Base-by-base conservation (phyloP, 2,797 vertebrate species). In the Spinus pinus region DNA sequence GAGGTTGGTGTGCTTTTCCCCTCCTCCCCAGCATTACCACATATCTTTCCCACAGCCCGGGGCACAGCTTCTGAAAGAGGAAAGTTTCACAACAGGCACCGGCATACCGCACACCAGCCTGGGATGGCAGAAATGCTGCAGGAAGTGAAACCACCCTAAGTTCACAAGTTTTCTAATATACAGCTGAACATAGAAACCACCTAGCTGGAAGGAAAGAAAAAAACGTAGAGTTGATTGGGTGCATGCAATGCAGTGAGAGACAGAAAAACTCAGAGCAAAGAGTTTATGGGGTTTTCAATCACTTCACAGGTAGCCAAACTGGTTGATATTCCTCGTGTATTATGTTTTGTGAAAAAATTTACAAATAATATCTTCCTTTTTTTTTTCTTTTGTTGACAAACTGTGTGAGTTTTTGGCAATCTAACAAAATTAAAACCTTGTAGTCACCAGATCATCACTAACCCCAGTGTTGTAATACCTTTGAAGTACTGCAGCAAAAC, bases 111-210 rank as follows among this genome's bases (percentile, higher is more conserved):
- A 30, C 79, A 39, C 22, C 3, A 4, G 46, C 61, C 58, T 15
- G 17, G 41, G 54, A 85, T 2, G 0, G 58, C 42, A 61, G 56
- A 88, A 92, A 64, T 10, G n/a, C 37, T 15, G 58, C 73, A 91
- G 75, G 90, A 96, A 96, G 58, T 83, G 94, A 94, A 95, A 91
- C 80, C 51, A 47, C 56, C 1, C 1, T n/a, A 41, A 75, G 24
- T 88, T 88, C 90, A 80, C 62, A 88, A 62, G 80, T 94, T 84
- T 85, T 95, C 90, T 81, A 50, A 65, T 20, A 31, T 9, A 37
- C 41, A 79, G 82, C 58, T 71, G 37, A 75, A 65, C 47, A 86
- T n/a, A 94, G 47, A 85, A 5, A 60, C 31, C 82, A 69, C 35
- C 25, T 50, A 65, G 81, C 33, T 80, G 62, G 41, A 50, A 90